Conservation (phyloP, 2,888 invertebrate species). For the Allophyes oxyacanthae region DNA sequence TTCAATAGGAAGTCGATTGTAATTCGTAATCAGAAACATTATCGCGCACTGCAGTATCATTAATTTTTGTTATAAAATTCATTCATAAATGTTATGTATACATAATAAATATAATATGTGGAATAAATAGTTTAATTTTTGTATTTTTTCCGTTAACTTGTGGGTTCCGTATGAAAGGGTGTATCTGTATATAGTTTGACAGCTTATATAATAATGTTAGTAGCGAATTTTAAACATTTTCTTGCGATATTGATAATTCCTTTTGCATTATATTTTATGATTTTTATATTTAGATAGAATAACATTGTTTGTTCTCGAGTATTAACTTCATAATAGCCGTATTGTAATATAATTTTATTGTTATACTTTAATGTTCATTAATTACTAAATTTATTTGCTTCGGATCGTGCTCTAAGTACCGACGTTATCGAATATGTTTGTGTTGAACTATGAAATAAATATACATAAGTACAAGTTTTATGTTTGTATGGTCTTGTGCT, state of each 20-base stretch:
- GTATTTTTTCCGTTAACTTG: constrained; percentile 37
- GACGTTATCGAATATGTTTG: constrained; percentile 8
- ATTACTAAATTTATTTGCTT: constrained; percentile 16
- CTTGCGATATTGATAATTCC: constrained; percentile 31
- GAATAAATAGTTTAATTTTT: constrained; percentile 50
- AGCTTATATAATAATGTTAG: constrained; percentile 26
- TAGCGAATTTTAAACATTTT: constrained; percentile 27
- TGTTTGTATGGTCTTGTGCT: background rate
- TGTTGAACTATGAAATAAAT: constrained; percentile 19
- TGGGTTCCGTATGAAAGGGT: constrained; percentile 34
- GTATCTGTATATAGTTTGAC: constrained; percentile 55
- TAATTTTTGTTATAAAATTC: constrained; percentile 40
- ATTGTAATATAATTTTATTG: constrained; percentile 33
- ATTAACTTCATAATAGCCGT: constrained; percentile 34
- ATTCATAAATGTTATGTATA: constrained; percentile 34
- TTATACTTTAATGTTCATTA: constrained; percentile 30
- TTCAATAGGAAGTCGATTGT: constrained; percentile 22
- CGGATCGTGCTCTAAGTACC: constrained; percentile 43
- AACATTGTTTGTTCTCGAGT: constrained; percentile 32
- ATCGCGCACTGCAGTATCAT: constrained; percentile 4
- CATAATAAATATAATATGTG: constrained; percentile 34
- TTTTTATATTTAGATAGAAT: constrained; percentile 45
- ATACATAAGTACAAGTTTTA: constrained; percentile 31
- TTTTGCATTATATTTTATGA: constrained; percentile 29
- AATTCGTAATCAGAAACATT: constrained; percentile 6